phyloP scores from a whole-genome alignment of 2,113 vertebrate genomes.

The Cinclus mexicanus region DNA sequence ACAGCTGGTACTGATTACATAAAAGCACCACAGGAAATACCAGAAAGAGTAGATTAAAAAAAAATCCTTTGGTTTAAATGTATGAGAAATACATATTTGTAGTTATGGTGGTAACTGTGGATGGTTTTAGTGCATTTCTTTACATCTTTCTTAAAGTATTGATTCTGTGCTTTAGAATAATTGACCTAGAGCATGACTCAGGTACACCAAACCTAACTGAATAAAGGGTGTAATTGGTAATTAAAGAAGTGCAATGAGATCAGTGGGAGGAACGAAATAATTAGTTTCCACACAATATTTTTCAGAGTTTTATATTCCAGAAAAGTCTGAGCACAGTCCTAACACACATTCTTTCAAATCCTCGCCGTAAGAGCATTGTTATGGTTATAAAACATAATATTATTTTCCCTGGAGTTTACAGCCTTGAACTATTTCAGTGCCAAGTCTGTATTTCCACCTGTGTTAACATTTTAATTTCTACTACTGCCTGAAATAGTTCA shows the following conservation, averaged over 20 bases:
- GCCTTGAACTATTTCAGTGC: background rate
- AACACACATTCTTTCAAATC: slow-evolving; percentile 15
- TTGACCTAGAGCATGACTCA: background rate
- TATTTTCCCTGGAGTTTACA: background rate
- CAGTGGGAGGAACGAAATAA: background rate
- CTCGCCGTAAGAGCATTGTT: background rate
- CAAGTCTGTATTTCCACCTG: background rate
- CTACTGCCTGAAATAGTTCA: background rate
- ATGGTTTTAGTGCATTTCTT: background rate
- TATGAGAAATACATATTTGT: slow-evolving; percentile 32
- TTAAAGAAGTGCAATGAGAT: background rate
- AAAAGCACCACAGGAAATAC: slow-evolving; percentile 61
- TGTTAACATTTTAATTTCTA: background rate
- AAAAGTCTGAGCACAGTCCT: background rate
- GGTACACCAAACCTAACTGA: background rate
- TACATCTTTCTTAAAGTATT: background rate
- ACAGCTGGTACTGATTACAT: slow-evolving; percentile 55
- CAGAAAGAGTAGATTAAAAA: slow-evolving; percentile 49
- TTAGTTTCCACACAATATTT: background rate
- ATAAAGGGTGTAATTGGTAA: background rate
- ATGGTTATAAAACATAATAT: background rate
- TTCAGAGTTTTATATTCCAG: slow-evolving; percentile 1
- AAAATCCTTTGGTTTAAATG: background rate
- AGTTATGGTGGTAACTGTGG: background rate
- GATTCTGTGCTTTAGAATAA: background rate